phyloP scores from a whole-genome alignment of 2,797 vertebrate genomes.

The Delichon dasypus region DNA sequence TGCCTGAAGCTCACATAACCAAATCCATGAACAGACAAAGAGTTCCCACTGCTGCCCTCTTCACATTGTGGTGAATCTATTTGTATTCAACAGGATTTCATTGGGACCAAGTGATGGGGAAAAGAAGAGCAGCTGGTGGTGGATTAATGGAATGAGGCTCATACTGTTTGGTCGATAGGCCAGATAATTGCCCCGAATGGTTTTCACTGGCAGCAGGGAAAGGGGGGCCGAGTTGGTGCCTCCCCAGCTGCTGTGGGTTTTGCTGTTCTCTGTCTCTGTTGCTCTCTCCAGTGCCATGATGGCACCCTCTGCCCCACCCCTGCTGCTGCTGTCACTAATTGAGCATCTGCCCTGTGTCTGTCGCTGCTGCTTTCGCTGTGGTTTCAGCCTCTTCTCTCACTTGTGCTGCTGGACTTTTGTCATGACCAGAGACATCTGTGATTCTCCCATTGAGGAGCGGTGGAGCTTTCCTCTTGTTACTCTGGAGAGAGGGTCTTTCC shows the following conservation, averaged over 20 bases:
- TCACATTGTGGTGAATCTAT: background rate
- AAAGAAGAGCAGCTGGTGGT: slow-evolving; percentile 40
- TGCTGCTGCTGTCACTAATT: slow-evolving; percentile 26
- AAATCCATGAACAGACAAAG: background rate
- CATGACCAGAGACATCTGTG: background rate
- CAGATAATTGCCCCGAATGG: slow-evolving; percentile 5
- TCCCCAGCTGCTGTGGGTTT: slow-evolving; percentile 24
- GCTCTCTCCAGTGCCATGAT: slow-evolving; percentile 17
- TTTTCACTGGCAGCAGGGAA: background rate
- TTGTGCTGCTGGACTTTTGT: background rate
- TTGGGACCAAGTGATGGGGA: background rate
- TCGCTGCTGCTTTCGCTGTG: background rate
- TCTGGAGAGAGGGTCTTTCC: background rate
- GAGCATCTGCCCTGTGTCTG: background rate
- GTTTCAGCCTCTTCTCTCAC: background rate
- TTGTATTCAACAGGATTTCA: background rate
- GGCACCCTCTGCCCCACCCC: background rate
- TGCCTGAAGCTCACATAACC: background rate
- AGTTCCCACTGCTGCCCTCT: background rate
- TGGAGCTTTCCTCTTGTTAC: background rate
- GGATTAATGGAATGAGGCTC: slow-evolving; percentile 20
- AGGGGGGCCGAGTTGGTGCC: background rate
- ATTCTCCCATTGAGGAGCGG: background rate
- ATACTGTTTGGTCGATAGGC: background rate
- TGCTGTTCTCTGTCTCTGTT: background rate